A percentile compares a stretch with the other conserved stretches of the same genome.
These are phyloP conservation scores for Himalopsyche anomala DNA, from an alignment of 2,888 invertebrate genomes.

Conservation along the genomic window DNA sequence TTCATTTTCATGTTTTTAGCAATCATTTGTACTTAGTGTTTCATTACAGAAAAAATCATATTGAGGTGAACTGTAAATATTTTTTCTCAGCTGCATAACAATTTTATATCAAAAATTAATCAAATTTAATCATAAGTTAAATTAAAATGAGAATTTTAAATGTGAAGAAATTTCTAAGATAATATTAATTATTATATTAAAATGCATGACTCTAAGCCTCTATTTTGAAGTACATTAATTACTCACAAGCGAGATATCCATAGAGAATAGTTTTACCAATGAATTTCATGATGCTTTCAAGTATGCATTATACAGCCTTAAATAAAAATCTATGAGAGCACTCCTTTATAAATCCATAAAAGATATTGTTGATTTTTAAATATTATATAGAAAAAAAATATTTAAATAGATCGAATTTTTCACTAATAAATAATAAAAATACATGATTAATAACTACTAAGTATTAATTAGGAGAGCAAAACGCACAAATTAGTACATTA, in stretches of 20 bases:
- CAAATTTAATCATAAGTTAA: background rate
- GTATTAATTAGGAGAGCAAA: constrained; percentile 20
- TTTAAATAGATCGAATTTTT: constrained; percentile 26
- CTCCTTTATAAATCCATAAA: background rate
- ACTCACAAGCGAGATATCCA: background rate
- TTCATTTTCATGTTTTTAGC: no score
- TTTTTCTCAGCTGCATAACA: background rate
- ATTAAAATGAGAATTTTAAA: background rate
- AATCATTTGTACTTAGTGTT: no score
- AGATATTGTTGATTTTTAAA: constrained; percentile 26
- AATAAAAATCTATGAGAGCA: constrained; percentile 18
- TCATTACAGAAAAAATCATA: background rate
- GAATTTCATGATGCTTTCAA: background rate
- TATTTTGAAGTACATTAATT: background rate
- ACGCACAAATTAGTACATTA: constrained; percentile 10
- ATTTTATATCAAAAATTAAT: background rate
- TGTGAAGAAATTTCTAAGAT: background rate
- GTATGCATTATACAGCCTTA: constrained; percentile 23
- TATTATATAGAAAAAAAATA: constrained; percentile 23
- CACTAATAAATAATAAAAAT: constrained; percentile 13
- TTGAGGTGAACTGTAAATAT: background rate
- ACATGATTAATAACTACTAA: constrained; percentile 12
- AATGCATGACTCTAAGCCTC: constrained; percentile 1
- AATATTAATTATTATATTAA: constrained; percentile 11
- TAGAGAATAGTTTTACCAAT: constrained; percentile 7